Evolutionary conservation across 2,888 invertebrate genomes (phyloP), one percentile per base, ranked within the genome.

Genomic region (Beris chalybata): DNA sequence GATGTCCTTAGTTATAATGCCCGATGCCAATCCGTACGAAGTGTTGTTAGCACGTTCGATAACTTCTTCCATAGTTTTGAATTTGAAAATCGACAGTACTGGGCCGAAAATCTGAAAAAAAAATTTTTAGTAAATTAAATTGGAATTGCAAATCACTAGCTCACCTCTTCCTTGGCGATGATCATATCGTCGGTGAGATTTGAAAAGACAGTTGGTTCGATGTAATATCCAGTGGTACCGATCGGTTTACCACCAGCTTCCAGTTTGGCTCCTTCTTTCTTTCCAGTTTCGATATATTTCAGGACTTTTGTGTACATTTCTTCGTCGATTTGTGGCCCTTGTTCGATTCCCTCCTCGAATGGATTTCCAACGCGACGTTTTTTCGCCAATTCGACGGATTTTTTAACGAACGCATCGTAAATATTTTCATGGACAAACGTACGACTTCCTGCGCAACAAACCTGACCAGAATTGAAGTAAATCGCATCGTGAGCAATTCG

Each of bases 381-480:
- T 71, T 85, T 82, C 1, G 93, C 93, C 72, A 87, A 82, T 71
- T 85, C 86, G 1, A 85, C 85, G 0, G 92, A 86, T 72, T 88
- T 87, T 54, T 86, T 85, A 0, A 96, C 89, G 76, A 96, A 95
- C 73, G 89, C 85, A 74, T 95, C 91, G 76, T 95, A 95, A 74
- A 96, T 90, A 54, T 87, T 87, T 53, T 91, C 88, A 71, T 95
- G 93, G 0, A 96, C 95, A 75, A 89, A 95, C 0, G 94, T 95
- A 69, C 95, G 85, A 6, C 93, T 92, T 11, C 91, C 95, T 43
- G 95, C 95, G 74, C 90, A 90, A 75, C 93, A 93, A 74, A 86
- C 88, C 79, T 91, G 90, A 4, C 91, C 92, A 74, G 90, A 89
- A 75, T 92, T 92, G 56, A 85, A 82, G 79, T 91, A 91, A 61